Percentiles rank a stretch among this genome's conserved stretches.
Conservation (phyloP, 2,113 vertebrate genomes). For the Pseudorectes ferrugineus region DNA sequence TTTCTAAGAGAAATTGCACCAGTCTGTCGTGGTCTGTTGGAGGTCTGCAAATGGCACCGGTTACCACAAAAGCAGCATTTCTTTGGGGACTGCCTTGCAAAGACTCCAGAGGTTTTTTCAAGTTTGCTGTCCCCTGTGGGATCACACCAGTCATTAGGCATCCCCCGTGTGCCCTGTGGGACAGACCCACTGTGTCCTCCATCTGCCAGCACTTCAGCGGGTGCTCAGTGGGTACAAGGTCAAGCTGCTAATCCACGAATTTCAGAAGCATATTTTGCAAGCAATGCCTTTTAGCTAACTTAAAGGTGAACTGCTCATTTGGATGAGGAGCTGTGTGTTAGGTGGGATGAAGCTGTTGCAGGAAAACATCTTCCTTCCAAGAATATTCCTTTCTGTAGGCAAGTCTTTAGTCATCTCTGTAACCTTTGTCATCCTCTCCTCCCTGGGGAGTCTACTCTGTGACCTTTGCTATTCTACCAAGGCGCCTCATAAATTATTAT, state of each 20-base stretch:
- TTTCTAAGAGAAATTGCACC: neutral
- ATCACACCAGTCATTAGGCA: neutral
- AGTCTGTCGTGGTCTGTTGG: neutral
- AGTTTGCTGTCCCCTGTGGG: neutral
- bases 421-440: conserved; percentile 26
- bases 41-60: neutral
- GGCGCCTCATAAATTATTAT: conserved; percentile 54
- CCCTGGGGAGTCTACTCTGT: neutral
- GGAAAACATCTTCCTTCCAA: neutral
- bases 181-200: neutral
- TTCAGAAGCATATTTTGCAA: neutral
- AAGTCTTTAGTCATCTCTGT: conserved; percentile 30
- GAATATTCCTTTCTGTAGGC: neutral
- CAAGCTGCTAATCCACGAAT: neutral
- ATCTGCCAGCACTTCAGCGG: neutral
- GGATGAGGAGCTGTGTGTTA: neutral
- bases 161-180: neutral
- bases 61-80: neutral
- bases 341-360: conserved; percentile 1
- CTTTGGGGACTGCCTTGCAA: neutral
- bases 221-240: neutral
- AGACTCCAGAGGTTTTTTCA: neutral
- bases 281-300: neutral
- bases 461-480: conserved; percentile 49
- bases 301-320: neutral